These are phyloP conservation scores for Sorex maritimensis DNA, from an alignment of 2,797 vertebrate species.

Conservation along the genomic window DNA sequence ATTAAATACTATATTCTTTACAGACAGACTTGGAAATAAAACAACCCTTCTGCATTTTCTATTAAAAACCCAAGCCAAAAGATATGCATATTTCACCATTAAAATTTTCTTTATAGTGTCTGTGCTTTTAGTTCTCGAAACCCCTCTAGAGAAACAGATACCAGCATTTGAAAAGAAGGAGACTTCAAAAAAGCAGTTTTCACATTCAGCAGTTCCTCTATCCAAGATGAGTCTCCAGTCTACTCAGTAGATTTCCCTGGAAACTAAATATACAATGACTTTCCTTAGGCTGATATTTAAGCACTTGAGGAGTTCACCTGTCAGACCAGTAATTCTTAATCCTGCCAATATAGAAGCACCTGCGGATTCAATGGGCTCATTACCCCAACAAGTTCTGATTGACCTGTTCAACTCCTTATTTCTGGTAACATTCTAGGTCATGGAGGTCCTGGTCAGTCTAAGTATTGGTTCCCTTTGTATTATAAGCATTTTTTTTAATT, in stretches of 20 bases:
- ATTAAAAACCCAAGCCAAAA: not conserved
- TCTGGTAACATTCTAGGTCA: not conserved
- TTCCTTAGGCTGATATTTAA: not conserved
- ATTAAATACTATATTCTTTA: not conserved
- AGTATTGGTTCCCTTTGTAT: not conserved
- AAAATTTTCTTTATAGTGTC: too few species aligned
- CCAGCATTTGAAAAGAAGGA: not conserved
- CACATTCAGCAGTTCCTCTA: not conserved
- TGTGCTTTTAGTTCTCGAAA: not conserved
- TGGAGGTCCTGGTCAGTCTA: not conserved
- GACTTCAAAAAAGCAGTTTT: not conserved
- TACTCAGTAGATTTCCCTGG: not conserved
- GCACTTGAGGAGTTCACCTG: not conserved
- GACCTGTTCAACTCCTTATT: slow-evolving; percentile 38
- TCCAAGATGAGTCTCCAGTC: not conserved
- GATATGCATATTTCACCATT: not conserved
- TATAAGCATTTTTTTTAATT: not conserved
- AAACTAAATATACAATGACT: not conserved
- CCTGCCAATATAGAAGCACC: not conserved
- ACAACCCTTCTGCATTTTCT: not conserved
- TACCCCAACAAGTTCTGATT: slow-evolving; percentile 18
- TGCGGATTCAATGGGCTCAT: not conserved
- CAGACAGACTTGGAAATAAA: not conserved
- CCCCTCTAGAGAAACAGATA: slow-evolving; percentile 7
- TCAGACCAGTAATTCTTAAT: not conserved